Percentiles rank a stretch among this genome's conserved stretches.
These are phyloP conservation scores for Macrostomum lignano DNA, from an alignment of 1,140 invertebrate genomes.

Conservation along the genomic window DNA sequence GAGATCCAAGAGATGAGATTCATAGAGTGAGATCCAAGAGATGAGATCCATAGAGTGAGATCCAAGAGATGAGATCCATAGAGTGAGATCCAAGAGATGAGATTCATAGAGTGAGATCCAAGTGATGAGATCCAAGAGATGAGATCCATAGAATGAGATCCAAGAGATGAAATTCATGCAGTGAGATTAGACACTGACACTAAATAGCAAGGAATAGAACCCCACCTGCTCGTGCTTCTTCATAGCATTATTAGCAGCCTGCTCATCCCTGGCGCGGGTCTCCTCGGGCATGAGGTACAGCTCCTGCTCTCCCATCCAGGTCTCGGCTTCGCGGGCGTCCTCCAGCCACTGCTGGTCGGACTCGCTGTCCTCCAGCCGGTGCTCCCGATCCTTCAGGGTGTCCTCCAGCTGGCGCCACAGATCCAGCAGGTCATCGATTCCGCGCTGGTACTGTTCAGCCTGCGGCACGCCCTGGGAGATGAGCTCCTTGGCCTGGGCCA, in stretches of 20 bases:
- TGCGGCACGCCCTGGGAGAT: conserved; percentile 81
- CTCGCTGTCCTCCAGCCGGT: conserved; percentile 38
- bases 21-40: too few species aligned
- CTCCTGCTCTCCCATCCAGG: conserved; percentile 99
- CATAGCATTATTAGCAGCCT: conserved; percentile 85
- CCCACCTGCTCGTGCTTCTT: conserved; percentile 89
- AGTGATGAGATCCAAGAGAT: too few species aligned
- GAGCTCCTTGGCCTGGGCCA: conserved; percentile 66
- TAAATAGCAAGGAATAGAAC: too few species aligned
- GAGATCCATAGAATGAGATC: too few species aligned
- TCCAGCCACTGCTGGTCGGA: conserved; percentile 70
- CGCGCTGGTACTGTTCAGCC: conserved; percentile 48
- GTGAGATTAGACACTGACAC: too few species aligned
- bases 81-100: too few species aligned
- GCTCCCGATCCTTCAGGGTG: conserved; percentile 38
- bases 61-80: too few species aligned
- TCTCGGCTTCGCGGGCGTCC: conserved; percentile 88
- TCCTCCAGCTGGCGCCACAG: conserved; percentile 73
- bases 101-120: too few species aligned
- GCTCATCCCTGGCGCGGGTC: conserved; percentile 80
- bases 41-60: too few species aligned
- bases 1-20: too few species aligned
- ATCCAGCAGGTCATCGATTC: conserved; percentile 58
- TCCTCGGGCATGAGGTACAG: conserved; percentile 99
- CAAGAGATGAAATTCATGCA: too few species aligned